phyloP scores from a whole-genome alignment of 2,888 invertebrate species.

The Rhaphigaster nebulosa region DNA sequence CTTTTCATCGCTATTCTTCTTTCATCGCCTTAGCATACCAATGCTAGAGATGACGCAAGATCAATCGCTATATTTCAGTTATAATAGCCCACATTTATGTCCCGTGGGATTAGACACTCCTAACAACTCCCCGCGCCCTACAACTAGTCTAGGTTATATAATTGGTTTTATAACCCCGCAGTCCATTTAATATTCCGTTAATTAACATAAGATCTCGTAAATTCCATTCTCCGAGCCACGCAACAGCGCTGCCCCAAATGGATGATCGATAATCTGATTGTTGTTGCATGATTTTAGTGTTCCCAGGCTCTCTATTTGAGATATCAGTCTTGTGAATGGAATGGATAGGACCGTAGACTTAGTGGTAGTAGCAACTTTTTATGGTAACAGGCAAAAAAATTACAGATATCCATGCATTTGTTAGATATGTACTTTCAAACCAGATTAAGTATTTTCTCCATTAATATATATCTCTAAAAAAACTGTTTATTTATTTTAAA shows the following conservation, averaged over 20 bases:
- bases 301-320: not conserved
- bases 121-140: not conserved
- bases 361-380: not conserved
- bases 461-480: not conserved
- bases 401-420: not conserved
- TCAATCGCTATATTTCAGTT: not conserved
- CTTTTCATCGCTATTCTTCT: no score
- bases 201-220: conserved; percentile 15
- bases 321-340: not conserved
- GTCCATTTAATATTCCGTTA: conserved; percentile 21
- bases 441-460: not conserved
- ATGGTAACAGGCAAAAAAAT: not conserved
- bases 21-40: not conserved
- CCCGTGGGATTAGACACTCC: not conserved
- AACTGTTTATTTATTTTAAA: not conserved
- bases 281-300: not conserved
- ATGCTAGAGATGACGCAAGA: not conserved
- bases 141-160: not conserved
- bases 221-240: not conserved
- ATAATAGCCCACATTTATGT: not conserved
- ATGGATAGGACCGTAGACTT: not conserved
- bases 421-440: not conserved
- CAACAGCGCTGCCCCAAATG: not conserved
- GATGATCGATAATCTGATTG: not conserved
- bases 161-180: conserved; percentile 8